Percentiles rank a stretch among this genome's conserved stretches.
Conservation (phyloP, 2,797 vertebrate species). For the Setipinna tenuifilis region DNA sequence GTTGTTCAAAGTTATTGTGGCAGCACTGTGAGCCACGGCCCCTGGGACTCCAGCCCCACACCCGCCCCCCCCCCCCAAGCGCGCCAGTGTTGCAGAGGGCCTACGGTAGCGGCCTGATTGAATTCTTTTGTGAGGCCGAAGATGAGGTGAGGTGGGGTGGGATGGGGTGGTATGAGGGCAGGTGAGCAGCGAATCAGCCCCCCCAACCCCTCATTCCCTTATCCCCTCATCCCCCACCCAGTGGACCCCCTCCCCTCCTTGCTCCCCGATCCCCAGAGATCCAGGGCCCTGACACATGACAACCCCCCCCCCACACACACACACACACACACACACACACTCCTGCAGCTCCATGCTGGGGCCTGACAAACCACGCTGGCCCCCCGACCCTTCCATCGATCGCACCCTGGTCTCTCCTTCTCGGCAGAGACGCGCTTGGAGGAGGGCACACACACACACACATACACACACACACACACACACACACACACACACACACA, state of each 20-base stretch:
- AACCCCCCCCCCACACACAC: conserved; percentile 73
- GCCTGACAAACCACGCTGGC: not conserved
- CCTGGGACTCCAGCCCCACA: conserved; percentile 36
- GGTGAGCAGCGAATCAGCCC: conserved; percentile 41
- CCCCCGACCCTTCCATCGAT: not conserved
- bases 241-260: not conserved
- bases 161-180: conserved; percentile 78
- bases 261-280: conserved; percentile 74
- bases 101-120: conserved; percentile 76
- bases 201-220: too few species aligned
- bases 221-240: too few species aligned
- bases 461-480: too few species aligned
- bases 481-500: too few species aligned
- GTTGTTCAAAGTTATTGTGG: conserved; percentile 89
- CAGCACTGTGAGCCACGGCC: conserved; percentile 54
- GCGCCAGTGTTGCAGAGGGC: conserved; percentile 43
- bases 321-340: conserved; percentile 76
- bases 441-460: conserved; percentile 15
- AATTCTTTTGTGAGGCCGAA: conserved; percentile 83
- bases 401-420: conserved; percentile 58
- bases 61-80: conserved; percentile 33
- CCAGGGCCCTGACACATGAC: conserved; percentile 83
- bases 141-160: conserved; percentile 55
- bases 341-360: not conserved
- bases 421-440: conserved; percentile 76